Base-by-base conservation (phyloP, 2,797 vertebrate genomes). In the Vultur gryphus region DNA sequence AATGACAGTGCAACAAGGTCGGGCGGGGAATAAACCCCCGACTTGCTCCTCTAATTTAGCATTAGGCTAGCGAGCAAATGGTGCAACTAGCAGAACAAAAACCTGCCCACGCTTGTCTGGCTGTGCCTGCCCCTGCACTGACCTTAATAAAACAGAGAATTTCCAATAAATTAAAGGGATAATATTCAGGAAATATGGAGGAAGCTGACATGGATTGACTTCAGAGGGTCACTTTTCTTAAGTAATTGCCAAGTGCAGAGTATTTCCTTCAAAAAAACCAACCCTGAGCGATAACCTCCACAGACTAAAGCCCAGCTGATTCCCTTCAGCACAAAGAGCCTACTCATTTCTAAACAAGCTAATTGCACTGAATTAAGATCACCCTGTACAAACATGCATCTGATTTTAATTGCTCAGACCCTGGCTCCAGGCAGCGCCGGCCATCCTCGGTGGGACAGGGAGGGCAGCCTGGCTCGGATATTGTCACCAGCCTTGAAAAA, bases 401-500 rank as follows among this genome's bases (percentile, higher is more conserved):
- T 52, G n/a, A 25, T 26, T 59, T 59, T 3, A 26, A 19, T 7
- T 51, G 43, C 39, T 57, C 64, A 43, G 29, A 26, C 6, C 16
- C 35, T 12, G 58, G 31, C 66, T 55, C 43, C 48, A 21, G 44
- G 62, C 46, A 70, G 31, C 0, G 0, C 24, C 0, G 3, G 8
- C 10, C 6, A 1, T 9, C 25, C 54, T 26, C 1, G 0, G 58
- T 4, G 17, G 73, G 75, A 65, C 26, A 14, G 33, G 33, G n/a
- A 49, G 59, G 26, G 43, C 23, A 43, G 72, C 13, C 37, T 70
- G 64, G 8, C 55, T 54, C 13, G 3, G 28, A 6, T 6, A 8
- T 8, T 11, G 37, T 16, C 62, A 49, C 31, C 59, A 54, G 65
- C 69, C 48, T 29, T 39, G 25, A 17, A 70, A 67, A 28, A 61